These are phyloP conservation scores for Hormaphis cornu DNA, from an alignment of 1,140 invertebrate species.

Conservation along the genomic window DNA sequence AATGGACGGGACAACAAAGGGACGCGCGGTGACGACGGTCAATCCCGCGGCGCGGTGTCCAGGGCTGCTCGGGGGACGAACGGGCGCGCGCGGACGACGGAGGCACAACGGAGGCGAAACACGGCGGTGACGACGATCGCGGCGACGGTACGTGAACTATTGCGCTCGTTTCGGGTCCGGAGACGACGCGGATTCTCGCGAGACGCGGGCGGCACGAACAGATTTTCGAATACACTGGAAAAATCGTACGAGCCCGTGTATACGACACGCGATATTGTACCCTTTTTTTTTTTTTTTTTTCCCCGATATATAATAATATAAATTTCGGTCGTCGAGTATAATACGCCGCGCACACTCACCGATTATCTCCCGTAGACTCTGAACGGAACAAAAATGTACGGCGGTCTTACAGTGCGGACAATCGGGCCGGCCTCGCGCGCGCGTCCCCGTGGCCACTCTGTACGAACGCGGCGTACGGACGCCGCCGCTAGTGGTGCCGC, in stretches of 20 bases:
- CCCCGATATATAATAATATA: no score
- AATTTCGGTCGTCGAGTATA: constrained; percentile 30
- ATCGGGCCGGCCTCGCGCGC: background rate
- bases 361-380: constrained; percentile 28
- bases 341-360: constrained; percentile 31
- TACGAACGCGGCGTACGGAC: background rate
- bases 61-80: no score
- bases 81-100: background rate
- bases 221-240: no score
- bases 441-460: constrained; percentile 26
- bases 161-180: no score
- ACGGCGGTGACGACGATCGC: no score
- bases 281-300: no score
- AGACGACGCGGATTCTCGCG: no score
- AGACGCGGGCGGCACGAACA: no score
- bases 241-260: constrained; percentile 25
- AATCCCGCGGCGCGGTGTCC: background rate
- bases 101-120: background rate
- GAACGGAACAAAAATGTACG: constrained; percentile 29
- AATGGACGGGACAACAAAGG: background rate
- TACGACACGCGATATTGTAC: no score
- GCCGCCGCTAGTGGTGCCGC: background rate
- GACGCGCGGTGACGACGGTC: background rate
- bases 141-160: background rate
- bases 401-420: constrained; percentile 4